A percentile compares a stretch with the other conserved stretches of the same genome.
Evolutionary conservation across 2,797 vertebrate genomes (phyloP).

Genomic region (Otolemur crassicaudatus): DNA sequence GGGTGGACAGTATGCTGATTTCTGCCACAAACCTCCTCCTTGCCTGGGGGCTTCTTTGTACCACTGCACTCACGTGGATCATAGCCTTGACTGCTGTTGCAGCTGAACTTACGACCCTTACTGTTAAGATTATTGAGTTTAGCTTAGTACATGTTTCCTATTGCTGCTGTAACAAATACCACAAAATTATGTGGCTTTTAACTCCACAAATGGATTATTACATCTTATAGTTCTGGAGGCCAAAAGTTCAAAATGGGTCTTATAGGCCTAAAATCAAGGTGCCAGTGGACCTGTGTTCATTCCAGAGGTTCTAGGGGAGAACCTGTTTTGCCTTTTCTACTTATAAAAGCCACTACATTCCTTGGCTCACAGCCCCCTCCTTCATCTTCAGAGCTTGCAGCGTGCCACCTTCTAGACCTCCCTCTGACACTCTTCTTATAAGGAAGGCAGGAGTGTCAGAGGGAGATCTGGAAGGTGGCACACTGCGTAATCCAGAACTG

Average conservation of each 20-base stretch:
- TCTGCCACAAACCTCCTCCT: neutral
- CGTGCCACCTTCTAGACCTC: neutral
- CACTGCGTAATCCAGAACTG: too few species aligned
- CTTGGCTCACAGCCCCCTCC: too few species aligned
- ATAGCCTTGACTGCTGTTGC: too few species aligned
- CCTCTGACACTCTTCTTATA: neutral
- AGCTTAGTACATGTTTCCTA: neutral
- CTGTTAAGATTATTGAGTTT: neutral
- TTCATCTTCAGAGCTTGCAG: neutral
- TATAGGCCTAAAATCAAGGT: neutral
- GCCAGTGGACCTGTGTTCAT: neutral
- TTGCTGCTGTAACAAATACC: neutral
- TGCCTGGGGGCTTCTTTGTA: neutral
- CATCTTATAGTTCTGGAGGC: neutral
- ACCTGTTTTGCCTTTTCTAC: neutral
- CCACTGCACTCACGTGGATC: neutral
- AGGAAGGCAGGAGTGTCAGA: neutral
- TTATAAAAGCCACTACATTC: neutral
- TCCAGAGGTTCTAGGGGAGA: neutral
- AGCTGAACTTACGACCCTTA: neutral
- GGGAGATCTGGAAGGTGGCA: too few species aligned
- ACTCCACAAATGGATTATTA: neutral
- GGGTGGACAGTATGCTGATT: too few species aligned
- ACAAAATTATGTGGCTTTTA: neutral
- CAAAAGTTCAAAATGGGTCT: neutral